A percentile compares a stretch with the other conserved stretches of the same genome.
These are phyloP conservation scores for Noctilio leporinus DNA, from an alignment of 2,113 vertebrate species.

Conservation along the genomic window DNA sequence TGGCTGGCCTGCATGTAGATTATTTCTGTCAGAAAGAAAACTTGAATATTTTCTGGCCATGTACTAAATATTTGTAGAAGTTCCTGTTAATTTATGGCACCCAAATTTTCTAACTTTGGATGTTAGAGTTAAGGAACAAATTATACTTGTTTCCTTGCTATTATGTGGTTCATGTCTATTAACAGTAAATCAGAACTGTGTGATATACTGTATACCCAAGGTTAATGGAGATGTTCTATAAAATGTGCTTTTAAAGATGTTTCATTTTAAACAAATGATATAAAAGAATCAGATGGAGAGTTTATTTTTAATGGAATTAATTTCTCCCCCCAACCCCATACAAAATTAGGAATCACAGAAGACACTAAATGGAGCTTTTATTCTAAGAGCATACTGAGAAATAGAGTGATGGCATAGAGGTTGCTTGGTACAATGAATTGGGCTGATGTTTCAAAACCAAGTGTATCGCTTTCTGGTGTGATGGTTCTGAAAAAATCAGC, in stretches of 20 bases:
- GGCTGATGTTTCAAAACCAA: not conserved
- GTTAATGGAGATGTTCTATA: not conserved
- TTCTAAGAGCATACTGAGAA: not conserved
- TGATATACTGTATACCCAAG: not conserved
- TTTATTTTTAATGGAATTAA: not conserved
- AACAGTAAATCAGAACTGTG: not conserved
- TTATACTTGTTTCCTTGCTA: not conserved
- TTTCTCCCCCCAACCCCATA: not conserved
- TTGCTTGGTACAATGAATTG: not conserved
- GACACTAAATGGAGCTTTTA: not conserved
- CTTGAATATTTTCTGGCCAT: not conserved
- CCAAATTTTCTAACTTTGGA: not conserved
- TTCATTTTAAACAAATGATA: not conserved
- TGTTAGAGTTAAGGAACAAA: not conserved
- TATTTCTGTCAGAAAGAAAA: constrained; percentile 1
- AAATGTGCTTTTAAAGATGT: not conserved
- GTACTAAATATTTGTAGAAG: constrained; percentile 23
- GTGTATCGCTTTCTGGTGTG: not conserved
- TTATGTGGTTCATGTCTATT: not conserved
- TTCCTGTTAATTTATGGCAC: not conserved
- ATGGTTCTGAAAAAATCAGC: not conserved
- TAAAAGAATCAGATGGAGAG: not conserved
- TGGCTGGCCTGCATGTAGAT: constrained; percentile 47
- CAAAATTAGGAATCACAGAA: not conserved
- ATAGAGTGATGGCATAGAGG: not conserved